A percentile compares a stretch with the other conserved stretches of the same genome.
Conservation (phyloP, 2,888 invertebrate genomes). For the Pherbina coryleti region DNA sequence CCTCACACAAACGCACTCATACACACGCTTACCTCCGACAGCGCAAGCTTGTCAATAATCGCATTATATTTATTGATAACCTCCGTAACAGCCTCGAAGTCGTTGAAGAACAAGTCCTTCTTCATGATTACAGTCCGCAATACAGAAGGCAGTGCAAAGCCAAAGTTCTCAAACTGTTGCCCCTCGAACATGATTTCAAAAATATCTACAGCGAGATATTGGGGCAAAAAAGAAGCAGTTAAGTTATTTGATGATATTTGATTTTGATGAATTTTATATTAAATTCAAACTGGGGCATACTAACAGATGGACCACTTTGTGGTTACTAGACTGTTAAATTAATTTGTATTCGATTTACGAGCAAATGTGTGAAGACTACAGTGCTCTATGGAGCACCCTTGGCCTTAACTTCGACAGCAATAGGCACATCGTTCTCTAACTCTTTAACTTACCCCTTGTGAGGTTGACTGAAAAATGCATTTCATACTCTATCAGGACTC, state of each 20-base stretch:
- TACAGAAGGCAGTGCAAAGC: conserved; percentile 72
- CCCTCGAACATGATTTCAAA: conserved; percentile 80
- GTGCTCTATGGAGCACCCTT: too few relatives aligned
- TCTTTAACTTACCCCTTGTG: conserved; percentile 52
- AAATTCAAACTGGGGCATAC: too few relatives aligned
- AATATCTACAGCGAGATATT: conserved; percentile 67
- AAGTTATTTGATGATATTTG: neutral
- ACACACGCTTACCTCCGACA: conserved; percentile 75
- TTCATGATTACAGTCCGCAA: conserved; percentile 72
- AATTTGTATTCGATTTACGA: too few relatives aligned
- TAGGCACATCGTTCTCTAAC: neutral
- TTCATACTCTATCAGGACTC: conserved; percentile 77
- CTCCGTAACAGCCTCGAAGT: conserved; percentile 74
- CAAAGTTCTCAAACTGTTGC: conserved; percentile 80
- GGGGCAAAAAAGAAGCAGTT: neutral
- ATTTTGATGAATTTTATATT: too few relatives aligned
- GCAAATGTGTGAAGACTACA: too few relatives aligned
- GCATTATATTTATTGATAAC: conserved; percentile 78
- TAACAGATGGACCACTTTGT: neutral
- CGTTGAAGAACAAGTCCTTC: conserved; percentile 73
- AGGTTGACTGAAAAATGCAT: conserved; percentile 79
- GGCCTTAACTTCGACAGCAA: neutral
- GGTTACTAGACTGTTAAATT: neutral
- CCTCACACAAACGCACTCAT: neutral
- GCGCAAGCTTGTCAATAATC: conserved; percentile 75